These are phyloP conservation scores for Venturia canescens DNA, from an alignment of 1,140 invertebrate genomes.

Conservation along the genomic window DNA sequence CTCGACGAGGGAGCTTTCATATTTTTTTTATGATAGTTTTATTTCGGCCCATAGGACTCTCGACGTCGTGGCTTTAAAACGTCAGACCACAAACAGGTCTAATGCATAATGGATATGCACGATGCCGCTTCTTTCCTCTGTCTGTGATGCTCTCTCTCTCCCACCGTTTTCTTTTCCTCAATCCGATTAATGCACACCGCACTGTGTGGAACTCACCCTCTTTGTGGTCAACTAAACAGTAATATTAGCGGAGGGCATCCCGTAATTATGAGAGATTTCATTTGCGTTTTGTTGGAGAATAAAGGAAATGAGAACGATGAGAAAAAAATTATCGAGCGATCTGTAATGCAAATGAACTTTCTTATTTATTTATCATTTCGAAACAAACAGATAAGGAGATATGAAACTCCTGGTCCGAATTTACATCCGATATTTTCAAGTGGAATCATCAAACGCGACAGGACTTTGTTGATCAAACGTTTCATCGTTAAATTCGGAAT, in stretches of 20 bases:
- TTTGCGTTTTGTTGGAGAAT: no score
- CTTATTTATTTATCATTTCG: no score
- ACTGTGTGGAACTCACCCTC: constrained; percentile 3
- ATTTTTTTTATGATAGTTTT: not conserved
- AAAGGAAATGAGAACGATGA: no score
- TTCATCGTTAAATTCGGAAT: not conserved
- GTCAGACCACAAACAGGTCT: constrained; percentile 44
- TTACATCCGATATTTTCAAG: no score
- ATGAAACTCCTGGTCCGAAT: no score
- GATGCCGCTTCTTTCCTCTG: constrained; percentile 17
- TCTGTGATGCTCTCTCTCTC: not conserved
- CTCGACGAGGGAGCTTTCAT: not conserved
- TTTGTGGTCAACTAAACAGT: not conserved
- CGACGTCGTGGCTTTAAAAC: not conserved
- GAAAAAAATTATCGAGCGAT: no score
- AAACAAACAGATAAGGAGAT: no score
- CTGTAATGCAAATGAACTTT: no score
- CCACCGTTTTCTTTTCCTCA: constrained; percentile 57
- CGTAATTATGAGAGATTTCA: not conserved
- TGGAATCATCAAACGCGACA: no score
- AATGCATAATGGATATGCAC: constrained; percentile 69
- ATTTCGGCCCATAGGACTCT: not conserved
- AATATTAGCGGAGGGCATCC: not conserved
- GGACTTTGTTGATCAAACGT: no score
- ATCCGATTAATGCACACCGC: constrained; percentile 68